Base-by-base conservation (phyloP, 2,113 vertebrate genomes). In the Hydropotes inermis region DNA sequence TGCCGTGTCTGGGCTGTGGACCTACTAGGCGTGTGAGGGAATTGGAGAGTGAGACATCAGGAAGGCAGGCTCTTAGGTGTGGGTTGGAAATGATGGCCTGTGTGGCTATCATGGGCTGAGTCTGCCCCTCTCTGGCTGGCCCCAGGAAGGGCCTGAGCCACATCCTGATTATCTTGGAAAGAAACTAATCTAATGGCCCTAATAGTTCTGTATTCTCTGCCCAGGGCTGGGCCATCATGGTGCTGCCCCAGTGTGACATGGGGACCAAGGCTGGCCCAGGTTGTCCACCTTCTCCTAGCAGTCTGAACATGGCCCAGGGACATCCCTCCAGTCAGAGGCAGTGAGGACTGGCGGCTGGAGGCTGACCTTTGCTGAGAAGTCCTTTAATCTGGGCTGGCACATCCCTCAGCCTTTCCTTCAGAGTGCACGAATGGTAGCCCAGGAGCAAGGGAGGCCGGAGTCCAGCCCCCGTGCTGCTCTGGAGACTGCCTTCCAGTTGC, bases 401-500 rank as follows among this genome's bases (percentile, higher is more conserved):
- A 67, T 82, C 47, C 92, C 39, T 64, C 36, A 86, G 78, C 28
- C 90, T 94, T 84, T 52, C 78, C 36, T 64, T 96, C 89, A 57
- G 84, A 58, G 61, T 58, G 55, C 45, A 45, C 1, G 0, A 55
- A 58, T 89, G 30, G n/a, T 95, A 90, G 30, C 45, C 81, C 21
- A 14, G 83, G 45, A 95, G 57, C 50, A 93, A 54, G 52, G n/a
- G 52, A 88, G 79, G 64, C 33, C 28, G n/a, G 58, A 57, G 33
- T 64, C 54, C 36, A 58, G 90, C 70, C n/a, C 85, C 70, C 0
- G 0, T 39, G 85, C 86, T 36, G 14, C 70, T 11, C 2, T 74
- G 94, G 96, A 95, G 74, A 92, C 47, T 0, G 87, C 98, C 98
- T 98, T 98, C 98, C 97, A 97, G 95, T 95, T 97, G 95, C 98